These are phyloP conservation scores for Atopsyche davidsoni DNA, from an alignment of 1,140 invertebrate species.

Conservation along the genomic window DNA sequence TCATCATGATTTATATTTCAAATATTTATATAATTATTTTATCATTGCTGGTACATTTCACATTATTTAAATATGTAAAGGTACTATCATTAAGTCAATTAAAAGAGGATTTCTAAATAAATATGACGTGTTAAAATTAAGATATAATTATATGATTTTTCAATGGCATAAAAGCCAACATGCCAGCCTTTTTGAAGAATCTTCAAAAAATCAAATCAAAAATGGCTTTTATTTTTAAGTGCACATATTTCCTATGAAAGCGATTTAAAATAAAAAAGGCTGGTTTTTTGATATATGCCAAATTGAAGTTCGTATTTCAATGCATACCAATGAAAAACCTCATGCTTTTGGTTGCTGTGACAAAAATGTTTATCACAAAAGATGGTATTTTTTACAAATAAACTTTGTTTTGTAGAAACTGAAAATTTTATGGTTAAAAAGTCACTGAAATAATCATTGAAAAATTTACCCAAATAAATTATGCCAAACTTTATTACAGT, in stretches of 20 bases:
- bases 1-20: too few species aligned
- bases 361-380: conserved; percentile 32
- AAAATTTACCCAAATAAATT: background rate
- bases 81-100: too few species aligned
- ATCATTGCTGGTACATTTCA: too few species aligned
- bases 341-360: conserved; percentile 45
- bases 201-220: too few species aligned
- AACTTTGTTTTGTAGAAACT: background rate
- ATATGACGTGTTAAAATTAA: too few species aligned
- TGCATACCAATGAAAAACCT: conserved; percentile 45
- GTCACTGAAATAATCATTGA: background rate
- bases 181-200: conserved; percentile 37
- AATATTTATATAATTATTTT: too few species aligned
- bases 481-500: background rate
- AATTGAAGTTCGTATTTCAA: conserved; percentile 41
- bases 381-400: conserved; percentile 18
- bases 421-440: background rate
- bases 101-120: too few species aligned
- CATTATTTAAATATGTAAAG: too few species aligned
- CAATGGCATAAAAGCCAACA: conserved; percentile 28
- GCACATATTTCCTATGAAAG: too few species aligned
- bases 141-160: too few species aligned
- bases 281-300: conserved; percentile 34
- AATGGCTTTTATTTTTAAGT: too few species aligned
- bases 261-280: too few species aligned